Base-by-base conservation (phyloP, 2,797 vertebrate genomes). In the Cuculus canorus region DNA sequence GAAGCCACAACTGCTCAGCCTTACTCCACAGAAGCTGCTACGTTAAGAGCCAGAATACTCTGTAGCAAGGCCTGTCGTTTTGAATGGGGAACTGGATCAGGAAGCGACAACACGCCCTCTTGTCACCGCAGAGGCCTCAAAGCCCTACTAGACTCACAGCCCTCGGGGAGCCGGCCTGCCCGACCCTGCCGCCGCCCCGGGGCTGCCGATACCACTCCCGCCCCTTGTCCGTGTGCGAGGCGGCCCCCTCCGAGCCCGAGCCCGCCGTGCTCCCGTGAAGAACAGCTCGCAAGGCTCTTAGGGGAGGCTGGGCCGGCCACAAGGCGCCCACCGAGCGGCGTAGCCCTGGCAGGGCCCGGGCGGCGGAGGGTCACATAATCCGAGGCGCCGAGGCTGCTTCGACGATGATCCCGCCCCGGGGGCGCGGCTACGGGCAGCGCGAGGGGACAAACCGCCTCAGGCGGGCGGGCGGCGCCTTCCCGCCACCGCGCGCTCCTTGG, bases 111-210 rank as follows among this genome's bases (percentile, higher is more conserved):
- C 7, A 2, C 0, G 21, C 11, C 59, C 48, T 0, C 1, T 39
- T 1, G 12, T 0, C 30, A 25, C 0, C 1, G 12, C 39, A 0
- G 7, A 16, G 25, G 0, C 6, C 61, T 0, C 16, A 24, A 1
- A 5, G 33, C 1, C 8, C 11, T 4, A 12, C 9, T 2, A 2
- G 13, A 1, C 12, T 1, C 1, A 8, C 5, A 5, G 33, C 48
- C 25, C 37, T 5, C 24, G 1, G 21, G 0, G 1, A 11, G 10
- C 28, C 0, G 3, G 28, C 24, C 16, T 2, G 21, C 60, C 30
- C 2, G 22, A 1, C 33, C 33, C 4, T 13, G 25, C 39, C 18
- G 59, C 15, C 43, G 3, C 39, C 47, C 47, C 22, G 22, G 13
- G 50, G 6, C 53, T 7, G 52, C 60, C 18, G 2, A 1, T 2